These are phyloP conservation scores for Pteropus rufus DNA, from an alignment of 2,797 vertebrate species.

Conservation along the genomic window DNA sequence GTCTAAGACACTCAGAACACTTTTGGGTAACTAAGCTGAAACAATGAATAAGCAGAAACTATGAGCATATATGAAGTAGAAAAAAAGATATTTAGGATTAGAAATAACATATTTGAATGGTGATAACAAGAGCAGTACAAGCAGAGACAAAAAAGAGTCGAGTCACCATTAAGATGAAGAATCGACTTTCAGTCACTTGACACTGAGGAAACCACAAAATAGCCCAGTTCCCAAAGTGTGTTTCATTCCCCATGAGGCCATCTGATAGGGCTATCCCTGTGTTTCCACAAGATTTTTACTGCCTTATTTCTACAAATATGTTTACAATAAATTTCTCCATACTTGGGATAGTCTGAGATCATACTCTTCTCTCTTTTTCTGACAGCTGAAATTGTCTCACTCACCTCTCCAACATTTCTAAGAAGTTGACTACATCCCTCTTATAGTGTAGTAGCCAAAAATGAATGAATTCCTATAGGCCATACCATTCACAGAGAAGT, in stretches of 20 bases:
- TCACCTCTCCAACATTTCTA: background rate
- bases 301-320: background rate
- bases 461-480: background rate
- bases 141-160: background rate
- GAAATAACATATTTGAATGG: background rate
- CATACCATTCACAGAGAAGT: background rate
- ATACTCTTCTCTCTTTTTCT: background rate
- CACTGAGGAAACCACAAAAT: background rate
- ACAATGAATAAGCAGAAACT: slow-evolving; percentile 44
- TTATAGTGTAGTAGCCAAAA: background rate
- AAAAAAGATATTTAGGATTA: background rate
- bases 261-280: background rate
- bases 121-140: background rate
- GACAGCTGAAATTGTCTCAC: background rate
- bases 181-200: background rate
- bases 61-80: background rate
- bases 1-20: background rate
- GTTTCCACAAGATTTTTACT: background rate
- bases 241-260: background rate
- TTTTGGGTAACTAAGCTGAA: background rate
- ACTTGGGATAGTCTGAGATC: background rate
- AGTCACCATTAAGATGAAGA: background rate
- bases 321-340: background rate
- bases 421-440: background rate
- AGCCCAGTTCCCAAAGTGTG: background rate